These are phyloP conservation scores for Ormyrus thymus DNA, from an alignment of 2,888 invertebrate species.

Conservation along the genomic window DNA sequence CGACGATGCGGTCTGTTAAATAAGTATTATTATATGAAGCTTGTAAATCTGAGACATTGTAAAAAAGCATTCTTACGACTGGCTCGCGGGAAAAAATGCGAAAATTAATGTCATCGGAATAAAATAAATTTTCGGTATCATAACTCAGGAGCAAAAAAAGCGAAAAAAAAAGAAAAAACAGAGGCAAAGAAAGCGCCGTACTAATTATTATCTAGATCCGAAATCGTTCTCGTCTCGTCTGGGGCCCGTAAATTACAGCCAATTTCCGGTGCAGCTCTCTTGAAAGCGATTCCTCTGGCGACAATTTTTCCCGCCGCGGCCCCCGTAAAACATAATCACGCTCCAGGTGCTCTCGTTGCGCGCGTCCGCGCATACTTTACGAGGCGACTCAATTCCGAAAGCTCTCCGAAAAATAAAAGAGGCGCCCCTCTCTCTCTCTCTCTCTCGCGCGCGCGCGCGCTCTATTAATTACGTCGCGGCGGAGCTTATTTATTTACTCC, in stretches of 20 bases:
- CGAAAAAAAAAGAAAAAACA: too few relatives aligned
- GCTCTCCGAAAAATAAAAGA: background rate
- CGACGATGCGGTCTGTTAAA: too few relatives aligned
- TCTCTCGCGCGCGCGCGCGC: background rate
- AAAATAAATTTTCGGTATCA: background rate
- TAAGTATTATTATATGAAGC: too few relatives aligned
- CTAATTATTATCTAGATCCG: constrained; percentile 1
- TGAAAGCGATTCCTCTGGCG: background rate
- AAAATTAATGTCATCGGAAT: background rate
- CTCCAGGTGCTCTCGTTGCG: constrained; percentile 12
- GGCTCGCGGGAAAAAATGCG: background rate
- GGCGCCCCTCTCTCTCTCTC: too few relatives aligned
- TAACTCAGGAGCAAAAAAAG: too few relatives aligned
- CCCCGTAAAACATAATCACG: constrained; percentile 45
- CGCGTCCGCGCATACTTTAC: constrained; percentile 16
- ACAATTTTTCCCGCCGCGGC: constrained; percentile 24
- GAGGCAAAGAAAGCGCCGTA: too few relatives aligned
- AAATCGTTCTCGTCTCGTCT: background rate
- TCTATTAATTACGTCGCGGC: constrained; percentile 46
- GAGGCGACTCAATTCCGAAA: constrained; percentile 23
- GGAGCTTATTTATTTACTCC: constrained; percentile 20
- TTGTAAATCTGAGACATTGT: too few relatives aligned
- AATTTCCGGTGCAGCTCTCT: constrained; percentile 39
- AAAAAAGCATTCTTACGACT: background rate
- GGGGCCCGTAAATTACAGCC: constrained; percentile 33